Conservation (phyloP, 2,113 vertebrate genomes). For the Carollia perspicillata region DNA sequence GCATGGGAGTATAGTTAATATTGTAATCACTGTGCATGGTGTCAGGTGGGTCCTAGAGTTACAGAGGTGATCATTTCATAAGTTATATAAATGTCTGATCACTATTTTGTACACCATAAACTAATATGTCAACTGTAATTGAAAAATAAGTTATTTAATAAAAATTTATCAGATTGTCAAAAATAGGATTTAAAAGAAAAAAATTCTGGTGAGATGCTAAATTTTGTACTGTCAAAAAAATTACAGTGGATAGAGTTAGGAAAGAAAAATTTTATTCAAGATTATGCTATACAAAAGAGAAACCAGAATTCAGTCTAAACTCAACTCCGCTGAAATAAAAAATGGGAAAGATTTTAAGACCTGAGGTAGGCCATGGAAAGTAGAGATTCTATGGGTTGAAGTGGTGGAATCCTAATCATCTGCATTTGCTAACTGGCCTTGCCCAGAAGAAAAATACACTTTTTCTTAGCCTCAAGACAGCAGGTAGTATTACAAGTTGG, state of each 20-base stretch:
- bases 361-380: neutral
- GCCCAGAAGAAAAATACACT: neutral
- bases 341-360: neutral
- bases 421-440: neutral
- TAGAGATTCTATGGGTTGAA: neutral
- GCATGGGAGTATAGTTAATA: neutral
- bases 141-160: neutral
- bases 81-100: neutral
- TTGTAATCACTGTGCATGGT: neutral
- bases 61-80: neutral
- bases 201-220: neutral
- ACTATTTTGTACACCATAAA: neutral
- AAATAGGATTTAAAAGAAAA: neutral
- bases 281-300: neutral
- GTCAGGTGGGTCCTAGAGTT: neutral
- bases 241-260: neutral
- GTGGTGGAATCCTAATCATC: neutral
- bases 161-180: neutral
- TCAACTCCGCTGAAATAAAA: neutral
- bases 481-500: neutral
- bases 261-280: neutral
- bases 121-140: neutral
- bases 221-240: neutral
- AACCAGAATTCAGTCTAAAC: neutral
- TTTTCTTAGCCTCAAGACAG: neutral